Base-by-base conservation (phyloP, 2,113 vertebrate genomes). In the Canis aureus region DNA sequence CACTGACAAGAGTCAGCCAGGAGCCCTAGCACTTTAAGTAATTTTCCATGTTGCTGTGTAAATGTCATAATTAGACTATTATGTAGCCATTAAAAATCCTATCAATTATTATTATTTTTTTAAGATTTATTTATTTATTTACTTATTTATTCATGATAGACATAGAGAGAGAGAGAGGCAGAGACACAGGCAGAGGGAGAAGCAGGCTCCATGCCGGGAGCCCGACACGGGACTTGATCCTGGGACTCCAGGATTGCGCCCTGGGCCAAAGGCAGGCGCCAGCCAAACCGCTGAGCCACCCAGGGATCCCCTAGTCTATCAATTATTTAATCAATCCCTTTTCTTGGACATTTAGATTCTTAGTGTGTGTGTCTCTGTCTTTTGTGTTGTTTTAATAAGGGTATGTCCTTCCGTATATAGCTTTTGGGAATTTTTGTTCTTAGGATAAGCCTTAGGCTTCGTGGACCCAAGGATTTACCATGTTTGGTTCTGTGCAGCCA, bases 341-440 rank as follows among this genome's bases (percentile, higher is more conserved):
- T 81, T 80, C 20, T 81, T 60, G 29, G 25, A 38, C 43, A 55
- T 83, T 88, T 35, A 64, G n/a, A 69, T 76, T 74, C 17, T 81
- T 5, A 59, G 5, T 59, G 32, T 76, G 2, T 66, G 17, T 29
- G 2, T 85, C 5, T 84, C 4, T 81, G n/a, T 74, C 79, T 69
- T 87, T 78, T 78, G 67, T 96, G 49, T 25, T 91, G 29, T 86
- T 86, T 96, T 81, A 90, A 74, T 95, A 35, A 71, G 55, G 6
- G 51, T 29, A 20, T 64, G 38, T 8, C 49, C 4, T 55, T 97
- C 57, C 29, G 17, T 38, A 25, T 74, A 25, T n/a, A 76, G 27
- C 35, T 91, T 94, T 80, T 8, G 16, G 79, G 38, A 79, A 60
- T 35, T 74, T 85, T 89, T 97, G n/a, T 88, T 83, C 32, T 91